These are phyloP conservation scores for Triplophysa rosa DNA, from an alignment of 2,113 vertebrate genomes.

Conservation along the genomic window DNA sequence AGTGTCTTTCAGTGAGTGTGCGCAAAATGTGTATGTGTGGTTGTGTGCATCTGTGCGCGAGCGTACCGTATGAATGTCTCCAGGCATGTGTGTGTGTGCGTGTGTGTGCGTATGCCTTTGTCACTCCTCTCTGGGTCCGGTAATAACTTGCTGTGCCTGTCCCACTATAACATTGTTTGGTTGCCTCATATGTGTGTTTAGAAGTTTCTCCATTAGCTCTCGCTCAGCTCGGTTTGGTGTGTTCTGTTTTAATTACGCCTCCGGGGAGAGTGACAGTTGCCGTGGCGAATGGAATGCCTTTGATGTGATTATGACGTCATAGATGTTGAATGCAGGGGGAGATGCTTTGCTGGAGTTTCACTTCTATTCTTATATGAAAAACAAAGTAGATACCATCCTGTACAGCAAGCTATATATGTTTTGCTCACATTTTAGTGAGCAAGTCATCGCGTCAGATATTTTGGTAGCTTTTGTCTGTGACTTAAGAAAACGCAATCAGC, in stretches of 20 bases:
- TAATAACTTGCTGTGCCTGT: slow-evolving; percentile 28
- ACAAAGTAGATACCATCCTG: not conserved
- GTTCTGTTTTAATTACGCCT: slow-evolving; percentile 81
- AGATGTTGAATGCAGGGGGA: slow-evolving; percentile 73
- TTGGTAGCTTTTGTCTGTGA: not conserved
- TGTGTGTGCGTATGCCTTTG: slow-evolving; percentile 1
- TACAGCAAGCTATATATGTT: not conserved
- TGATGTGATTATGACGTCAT: slow-evolving; percentile 83
- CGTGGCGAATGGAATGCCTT: slow-evolving; percentile 73
- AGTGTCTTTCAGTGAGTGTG: slow-evolving; percentile 56
- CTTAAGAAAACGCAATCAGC: not conserved
- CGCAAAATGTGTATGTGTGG: not conserved
- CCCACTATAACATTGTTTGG: slow-evolving; percentile 21
- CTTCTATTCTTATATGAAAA: not conserved
- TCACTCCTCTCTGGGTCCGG: slow-evolving; percentile 33
- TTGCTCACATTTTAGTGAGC: not conserved
- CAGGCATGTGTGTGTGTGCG: not conserved
- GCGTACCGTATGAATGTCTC: slow-evolving; percentile 12
- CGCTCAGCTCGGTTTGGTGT: slow-evolving; percentile 68
- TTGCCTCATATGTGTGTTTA: slow-evolving; percentile 56
- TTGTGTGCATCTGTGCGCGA: slow-evolving; percentile 16
- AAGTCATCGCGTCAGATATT: slow-evolving; percentile 21
- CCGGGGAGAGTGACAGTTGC: slow-evolving; percentile 79
- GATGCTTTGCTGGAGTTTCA: slow-evolving; percentile 37
- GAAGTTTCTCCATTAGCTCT: slow-evolving; percentile 71